A percentile compares a stretch with the other conserved stretches of the same genome.
Conservation (phyloP, 1,140 invertebrate species). For the Pararge aegeria region DNA sequence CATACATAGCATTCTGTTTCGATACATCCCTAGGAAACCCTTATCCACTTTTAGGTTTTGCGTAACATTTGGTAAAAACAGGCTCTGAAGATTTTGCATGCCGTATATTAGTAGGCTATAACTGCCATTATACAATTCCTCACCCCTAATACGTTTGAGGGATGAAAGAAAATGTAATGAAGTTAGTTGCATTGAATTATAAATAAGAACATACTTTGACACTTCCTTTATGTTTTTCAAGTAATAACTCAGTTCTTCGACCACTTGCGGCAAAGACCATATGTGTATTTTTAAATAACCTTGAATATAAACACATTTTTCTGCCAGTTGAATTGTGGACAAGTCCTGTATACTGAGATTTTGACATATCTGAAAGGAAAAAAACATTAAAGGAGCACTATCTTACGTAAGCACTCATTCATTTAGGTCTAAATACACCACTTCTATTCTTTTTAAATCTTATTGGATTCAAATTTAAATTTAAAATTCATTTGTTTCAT, state of each 20-base stretch:
- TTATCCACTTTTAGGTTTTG: slow-evolving; percentile 79
- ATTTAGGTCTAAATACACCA: no score
- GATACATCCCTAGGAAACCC: slow-evolving; percentile 86
- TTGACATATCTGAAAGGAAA: slow-evolving; percentile 3
- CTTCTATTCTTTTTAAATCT: no score
- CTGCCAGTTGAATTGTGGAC: slow-evolving; percentile 46
- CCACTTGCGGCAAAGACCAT: slow-evolving; percentile 73
- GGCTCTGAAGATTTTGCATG: slow-evolving; percentile 84
- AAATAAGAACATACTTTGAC: slow-evolving; percentile 86
- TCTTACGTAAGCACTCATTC: no score
- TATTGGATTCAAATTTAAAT: no score
- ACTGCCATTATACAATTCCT: slow-evolving; percentile 64
- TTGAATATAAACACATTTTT: slow-evolving; percentile 73
- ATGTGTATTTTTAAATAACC: slow-evolving; percentile 59
- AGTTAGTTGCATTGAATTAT: slow-evolving; percentile 85
- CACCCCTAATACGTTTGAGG: slow-evolving; percentile 63
- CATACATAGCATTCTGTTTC: slow-evolving; percentile 88
- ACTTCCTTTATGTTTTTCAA: slow-evolving; percentile 88
- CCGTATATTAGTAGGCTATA: slow-evolving; percentile 87
- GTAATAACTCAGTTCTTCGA: slow-evolving; percentile 86
- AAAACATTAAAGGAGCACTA: background rate
- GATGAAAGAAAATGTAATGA: slow-evolving; percentile 91
- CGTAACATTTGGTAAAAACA: slow-evolving; percentile 80
- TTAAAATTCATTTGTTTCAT: no score
- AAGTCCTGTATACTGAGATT: slow-evolving; percentile 35